A percentile compares a stretch with the other conserved stretches of the same genome.
Conservation (phyloP, 37 sponge, comb jelly and placozoan species). For the Crambe crambe region DNA sequence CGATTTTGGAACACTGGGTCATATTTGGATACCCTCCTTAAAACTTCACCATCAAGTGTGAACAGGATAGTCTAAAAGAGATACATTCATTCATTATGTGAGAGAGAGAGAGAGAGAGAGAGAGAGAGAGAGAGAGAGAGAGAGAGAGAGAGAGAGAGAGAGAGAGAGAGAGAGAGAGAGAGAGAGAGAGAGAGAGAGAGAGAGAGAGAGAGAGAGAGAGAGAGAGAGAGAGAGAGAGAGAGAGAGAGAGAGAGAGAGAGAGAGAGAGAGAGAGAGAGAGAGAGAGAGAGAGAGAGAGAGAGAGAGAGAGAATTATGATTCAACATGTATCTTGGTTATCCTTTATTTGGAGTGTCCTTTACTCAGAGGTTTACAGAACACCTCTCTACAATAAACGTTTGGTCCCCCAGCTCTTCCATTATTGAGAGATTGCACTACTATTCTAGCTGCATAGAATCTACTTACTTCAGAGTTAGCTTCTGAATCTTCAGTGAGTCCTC, state of each 20-base stretch:
- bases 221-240: conserved; percentile 35
- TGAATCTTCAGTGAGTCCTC: background rate
- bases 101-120: background rate
- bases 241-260: background rate
- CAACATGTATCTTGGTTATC: too few species aligned
- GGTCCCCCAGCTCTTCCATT: too few species aligned
- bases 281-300: background rate
- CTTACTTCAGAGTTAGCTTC: background rate
- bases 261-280: background rate
- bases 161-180: background rate
- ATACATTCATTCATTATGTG: background rate
- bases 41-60: conserved; percentile 88
- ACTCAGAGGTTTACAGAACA: too few species aligned
- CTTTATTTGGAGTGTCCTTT: too few species aligned
- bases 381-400: background rate
- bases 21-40: conserved; percentile 67
- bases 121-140: background rate
- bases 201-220: conserved; percentile 19
- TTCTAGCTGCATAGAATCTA: too few species aligned
- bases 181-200: background rate
- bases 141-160: background rate
- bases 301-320: background rate
- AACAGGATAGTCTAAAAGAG: conserved; percentile 89
- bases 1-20: conserved; percentile 75
- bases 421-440: too few species aligned